phyloP scores from a whole-genome alignment of 1,140 invertebrate genomes.

The Ceratina australensis region DNA sequence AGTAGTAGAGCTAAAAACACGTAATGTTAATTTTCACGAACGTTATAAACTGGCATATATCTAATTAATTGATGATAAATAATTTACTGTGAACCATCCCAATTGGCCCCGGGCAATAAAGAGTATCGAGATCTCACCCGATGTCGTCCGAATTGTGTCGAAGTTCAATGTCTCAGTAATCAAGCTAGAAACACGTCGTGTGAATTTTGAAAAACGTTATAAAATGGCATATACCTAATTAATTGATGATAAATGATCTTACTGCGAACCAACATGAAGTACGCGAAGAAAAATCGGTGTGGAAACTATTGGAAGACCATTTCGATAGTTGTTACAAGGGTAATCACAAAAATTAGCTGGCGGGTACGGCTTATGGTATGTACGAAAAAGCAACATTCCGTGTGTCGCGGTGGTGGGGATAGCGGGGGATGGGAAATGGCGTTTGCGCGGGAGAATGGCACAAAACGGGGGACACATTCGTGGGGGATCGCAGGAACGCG shows the following conservation, averaged over 20 bases:
- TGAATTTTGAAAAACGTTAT: neutral
- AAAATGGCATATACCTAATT: neutral
- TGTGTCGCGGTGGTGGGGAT: neutral
- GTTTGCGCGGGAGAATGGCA: slow-evolving; percentile 51
- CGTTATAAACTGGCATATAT: neutral
- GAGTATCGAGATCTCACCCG: no score
- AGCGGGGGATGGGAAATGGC: slow-evolving; percentile 37
- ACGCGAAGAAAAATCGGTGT: no score
- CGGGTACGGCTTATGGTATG: neutral
- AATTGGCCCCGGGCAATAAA: no score
- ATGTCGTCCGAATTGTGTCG: neutral
- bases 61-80: neutral
- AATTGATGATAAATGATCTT: neutral
- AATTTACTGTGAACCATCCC: neutral
- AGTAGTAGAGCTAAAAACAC: neutral
- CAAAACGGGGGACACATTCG: slow-evolving; percentile 44
- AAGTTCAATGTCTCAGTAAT: neutral
- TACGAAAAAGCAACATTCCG: slow-evolving; percentile 27
- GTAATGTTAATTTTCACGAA: neutral
- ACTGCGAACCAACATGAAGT: neutral
- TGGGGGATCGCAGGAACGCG: slow-evolving; percentile 51
- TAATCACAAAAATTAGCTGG: slow-evolving; percentile 38
- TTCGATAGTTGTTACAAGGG: slow-evolving; percentile 10
- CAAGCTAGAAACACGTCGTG: no score
- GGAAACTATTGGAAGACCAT: slow-evolving; percentile 12